Conservation (phyloP, 1,140 invertebrate genomes). For the Temnothorax curvispinosus region DNA sequence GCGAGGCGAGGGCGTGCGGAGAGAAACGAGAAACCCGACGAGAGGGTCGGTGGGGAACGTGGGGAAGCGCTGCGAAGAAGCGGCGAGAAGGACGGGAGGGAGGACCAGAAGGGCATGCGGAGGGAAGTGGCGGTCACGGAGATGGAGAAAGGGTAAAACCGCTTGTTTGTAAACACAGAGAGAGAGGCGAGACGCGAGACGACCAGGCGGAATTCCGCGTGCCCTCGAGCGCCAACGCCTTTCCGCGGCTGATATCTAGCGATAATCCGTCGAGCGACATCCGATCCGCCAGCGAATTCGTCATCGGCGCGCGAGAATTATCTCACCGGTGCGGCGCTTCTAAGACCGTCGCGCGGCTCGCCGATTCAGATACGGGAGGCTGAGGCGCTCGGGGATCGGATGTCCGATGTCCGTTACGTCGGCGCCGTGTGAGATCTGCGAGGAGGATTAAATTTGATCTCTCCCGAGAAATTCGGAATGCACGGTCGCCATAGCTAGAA, state of each 20-base stretch:
- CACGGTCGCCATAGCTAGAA: background rate
- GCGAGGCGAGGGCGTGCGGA: slow-evolving; percentile 40
- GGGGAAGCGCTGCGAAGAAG: background rate
- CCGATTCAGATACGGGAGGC: background rate
- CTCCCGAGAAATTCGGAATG: background rate
- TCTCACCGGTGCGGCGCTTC: background rate
- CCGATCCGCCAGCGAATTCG: background rate
- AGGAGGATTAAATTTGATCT: background rate
- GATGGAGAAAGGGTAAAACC: background rate
- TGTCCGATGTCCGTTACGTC: background rate
- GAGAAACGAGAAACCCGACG: slow-evolving; percentile 5
- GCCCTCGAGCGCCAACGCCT: background rate
- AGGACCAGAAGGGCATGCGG: slow-evolving; percentile 4
- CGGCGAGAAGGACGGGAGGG: background rate
- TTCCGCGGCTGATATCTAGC: background rate
- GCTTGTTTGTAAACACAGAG: slow-evolving; percentile 79
- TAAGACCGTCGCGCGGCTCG: background rate
- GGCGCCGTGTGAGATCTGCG: background rate
- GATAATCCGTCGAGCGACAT: background rate
- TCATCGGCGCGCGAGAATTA: background rate
- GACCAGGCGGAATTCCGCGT: background rate
- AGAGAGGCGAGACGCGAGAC: slow-evolving; percentile 52
- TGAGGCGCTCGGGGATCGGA: background rate
- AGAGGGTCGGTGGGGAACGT: background rate
- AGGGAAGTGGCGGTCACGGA: slow-evolving; percentile 28